Percentiles rank a stretch among this genome's conserved stretches.
Evolutionary conservation across 1,140 invertebrate species (phyloP).

Genomic region (Cherax quadricarinatus): DNA sequence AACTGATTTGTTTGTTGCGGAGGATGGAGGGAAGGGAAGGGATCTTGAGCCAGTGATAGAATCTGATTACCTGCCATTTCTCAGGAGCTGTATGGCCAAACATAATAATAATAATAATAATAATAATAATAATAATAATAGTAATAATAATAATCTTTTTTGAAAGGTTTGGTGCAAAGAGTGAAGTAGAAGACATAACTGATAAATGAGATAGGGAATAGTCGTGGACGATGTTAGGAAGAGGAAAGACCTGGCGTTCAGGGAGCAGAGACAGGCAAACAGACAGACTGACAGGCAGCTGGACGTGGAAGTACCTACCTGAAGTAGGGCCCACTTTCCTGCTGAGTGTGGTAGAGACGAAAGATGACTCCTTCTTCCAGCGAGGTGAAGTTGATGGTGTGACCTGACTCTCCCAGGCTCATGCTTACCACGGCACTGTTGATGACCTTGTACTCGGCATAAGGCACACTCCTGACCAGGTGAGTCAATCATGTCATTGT

Average conservation of each 20-base stretch:
- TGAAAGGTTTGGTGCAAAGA: too few relatives aligned
- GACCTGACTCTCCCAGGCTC: background rate
- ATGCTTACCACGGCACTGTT: conserved; percentile 42
- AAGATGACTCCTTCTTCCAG: background rate
- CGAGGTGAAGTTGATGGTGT: background rate
- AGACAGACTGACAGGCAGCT: background rate
- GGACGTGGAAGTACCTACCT: conserved; percentile 1
- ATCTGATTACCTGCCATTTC: too few relatives aligned
- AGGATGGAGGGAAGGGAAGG: too few relatives aligned
- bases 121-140: too few relatives aligned
- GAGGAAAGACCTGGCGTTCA: too few relatives aligned
- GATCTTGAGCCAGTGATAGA: too few relatives aligned
- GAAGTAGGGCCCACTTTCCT: conserved; percentile 19
- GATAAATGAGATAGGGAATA: too few relatives aligned
- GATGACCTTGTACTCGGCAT: conserved; percentile 25
- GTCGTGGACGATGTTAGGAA: too few relatives aligned
- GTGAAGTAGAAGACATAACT: background rate
- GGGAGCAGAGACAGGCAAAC: background rate
- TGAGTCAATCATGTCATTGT: background rate
- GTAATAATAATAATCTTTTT: too few relatives aligned
- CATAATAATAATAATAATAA: too few relatives aligned
- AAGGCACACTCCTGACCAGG: background rate
- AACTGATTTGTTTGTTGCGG: too few relatives aligned
- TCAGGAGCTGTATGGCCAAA: too few relatives aligned
- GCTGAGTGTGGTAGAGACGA: conserved; percentile 8